Conservation (phyloP, 2,113 vertebrate species). For the Oreochromis tanganicae region DNA sequence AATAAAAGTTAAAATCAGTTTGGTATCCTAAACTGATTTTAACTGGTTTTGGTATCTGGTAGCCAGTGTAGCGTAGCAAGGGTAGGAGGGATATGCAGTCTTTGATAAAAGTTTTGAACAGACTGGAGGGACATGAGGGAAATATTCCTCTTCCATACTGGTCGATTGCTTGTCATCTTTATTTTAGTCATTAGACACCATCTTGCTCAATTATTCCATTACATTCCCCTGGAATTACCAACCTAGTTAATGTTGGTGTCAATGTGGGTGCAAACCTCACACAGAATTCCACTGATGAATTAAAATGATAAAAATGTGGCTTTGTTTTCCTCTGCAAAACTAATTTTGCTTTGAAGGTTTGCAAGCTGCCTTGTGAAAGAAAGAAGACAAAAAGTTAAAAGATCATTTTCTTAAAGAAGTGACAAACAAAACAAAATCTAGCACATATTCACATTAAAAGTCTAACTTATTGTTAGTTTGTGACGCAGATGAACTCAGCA, state of each 20-base stretch:
- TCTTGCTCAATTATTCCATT: neutral
- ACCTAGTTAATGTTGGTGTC: neutral
- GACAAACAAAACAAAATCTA: neutral
- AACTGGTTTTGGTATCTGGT: neutral
- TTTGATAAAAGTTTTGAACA: neutral
- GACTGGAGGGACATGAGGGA: neutral
- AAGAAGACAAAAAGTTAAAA: neutral
- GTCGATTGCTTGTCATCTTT: neutral
- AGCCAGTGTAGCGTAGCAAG: neutral
- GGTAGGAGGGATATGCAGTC: neutral
- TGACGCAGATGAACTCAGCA: neutral
- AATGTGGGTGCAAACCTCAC: neutral
- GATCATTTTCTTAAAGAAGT: neutral
- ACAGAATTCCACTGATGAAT: neutral
- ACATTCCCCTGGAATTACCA: neutral
- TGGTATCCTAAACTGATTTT: neutral
- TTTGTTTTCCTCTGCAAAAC: neutral
- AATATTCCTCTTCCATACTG: neutral
- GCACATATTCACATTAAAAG: neutral
- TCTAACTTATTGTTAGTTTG: neutral
- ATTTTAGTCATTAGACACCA: neutral
- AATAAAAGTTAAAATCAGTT: neutral
- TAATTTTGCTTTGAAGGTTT: neutral
- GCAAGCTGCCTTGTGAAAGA: neutral
- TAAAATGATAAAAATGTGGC: neutral